Evolutionary conservation across 2,888 invertebrate species (phyloP).

Genomic region (Sisyra nigra): DNA sequence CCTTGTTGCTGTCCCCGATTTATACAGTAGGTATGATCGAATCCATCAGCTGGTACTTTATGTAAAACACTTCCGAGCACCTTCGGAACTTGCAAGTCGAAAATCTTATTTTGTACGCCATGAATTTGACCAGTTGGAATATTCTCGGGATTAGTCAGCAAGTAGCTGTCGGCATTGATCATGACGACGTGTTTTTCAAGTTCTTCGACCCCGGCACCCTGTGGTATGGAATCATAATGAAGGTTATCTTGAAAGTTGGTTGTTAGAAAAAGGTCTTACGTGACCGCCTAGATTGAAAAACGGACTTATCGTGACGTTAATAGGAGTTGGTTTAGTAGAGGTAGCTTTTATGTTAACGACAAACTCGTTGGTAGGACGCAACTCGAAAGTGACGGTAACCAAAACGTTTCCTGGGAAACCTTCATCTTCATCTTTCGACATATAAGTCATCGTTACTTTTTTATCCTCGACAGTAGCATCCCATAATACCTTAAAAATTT

Average conservation of each 20-base stretch:
- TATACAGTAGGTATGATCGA: conserved; percentile 70
- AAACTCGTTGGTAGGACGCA: conserved; percentile 58
- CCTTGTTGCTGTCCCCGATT: conserved; percentile 38
- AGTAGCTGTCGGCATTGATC: conserved; percentile 63
- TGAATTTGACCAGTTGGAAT: conserved; percentile 62
- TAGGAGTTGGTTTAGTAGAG: conserved; percentile 60
- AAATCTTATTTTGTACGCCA: conserved; percentile 50
- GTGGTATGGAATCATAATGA: no score
- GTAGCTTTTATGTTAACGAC: conserved; percentile 59
- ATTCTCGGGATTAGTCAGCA: conserved; percentile 49
- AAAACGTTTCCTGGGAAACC: conserved; percentile 78
- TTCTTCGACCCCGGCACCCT: conserved; percentile 43
- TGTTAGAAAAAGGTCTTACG: no score
- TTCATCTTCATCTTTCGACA: conserved; percentile 66
- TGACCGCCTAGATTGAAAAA: conserved; percentile 93
- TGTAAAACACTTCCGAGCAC: conserved; percentile 48
- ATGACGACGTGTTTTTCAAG: conserved; percentile 52
- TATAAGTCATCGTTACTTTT: conserved; percentile 54
- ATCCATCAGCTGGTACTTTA: conserved; percentile 53
- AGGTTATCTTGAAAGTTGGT: neutral
- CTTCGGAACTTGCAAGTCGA: conserved; percentile 54
- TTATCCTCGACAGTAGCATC: conserved; percentile 38
- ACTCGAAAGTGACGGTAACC: conserved; percentile 49
- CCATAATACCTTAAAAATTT: conserved; percentile 42
- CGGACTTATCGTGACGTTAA: conserved; percentile 77